phyloP scores from a whole-genome alignment of 2,797 vertebrate species.

The Neosilurus mollespiculum region DNA sequence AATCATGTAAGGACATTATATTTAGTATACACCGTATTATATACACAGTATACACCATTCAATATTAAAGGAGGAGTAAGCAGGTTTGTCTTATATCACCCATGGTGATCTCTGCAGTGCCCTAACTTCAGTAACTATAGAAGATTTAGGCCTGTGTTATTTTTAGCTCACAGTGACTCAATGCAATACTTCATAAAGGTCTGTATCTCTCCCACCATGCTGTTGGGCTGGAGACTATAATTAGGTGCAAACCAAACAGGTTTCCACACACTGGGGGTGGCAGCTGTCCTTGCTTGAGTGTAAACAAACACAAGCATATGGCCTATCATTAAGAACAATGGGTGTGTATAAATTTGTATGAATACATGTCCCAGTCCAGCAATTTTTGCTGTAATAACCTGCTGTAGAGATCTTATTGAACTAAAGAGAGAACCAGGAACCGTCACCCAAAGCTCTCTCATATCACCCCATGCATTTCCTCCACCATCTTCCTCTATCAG shows the following conservation, averaged over 20 bases:
- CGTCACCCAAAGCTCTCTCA: background rate
- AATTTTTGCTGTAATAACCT: constrained; percentile 12
- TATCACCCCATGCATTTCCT: constrained; percentile 12
- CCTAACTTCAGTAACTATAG: constrained; percentile 54
- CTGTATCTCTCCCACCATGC: constrained; percentile 59
- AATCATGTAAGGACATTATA: background rate
- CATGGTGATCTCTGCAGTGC: constrained; percentile 19
- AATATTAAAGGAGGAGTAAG: background rate
- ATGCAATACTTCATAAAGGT: constrained; percentile 58
- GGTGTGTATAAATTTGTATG: constrained; percentile 17
- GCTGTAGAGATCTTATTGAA: background rate
- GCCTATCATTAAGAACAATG: constrained; percentile 26
- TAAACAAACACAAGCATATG: constrained; percentile 59
- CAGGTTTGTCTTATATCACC: constrained; percentile 1
- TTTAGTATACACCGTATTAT: background rate
- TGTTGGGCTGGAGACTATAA: constrained; percentile 47
- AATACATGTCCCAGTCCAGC: background rate
- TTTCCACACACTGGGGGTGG: constrained; percentile 57
- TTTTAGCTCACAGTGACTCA: constrained; percentile 68
- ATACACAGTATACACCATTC: background rate
- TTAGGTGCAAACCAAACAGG: constrained; percentile 54
- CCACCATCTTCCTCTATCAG: background rate
- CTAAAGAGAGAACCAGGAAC: constrained; percentile 1
- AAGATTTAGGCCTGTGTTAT: constrained; percentile 60
- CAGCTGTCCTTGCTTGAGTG: constrained; percentile 60